Conservation (phyloP, 2,797 vertebrate species). For the Brotula barbata region DNA sequence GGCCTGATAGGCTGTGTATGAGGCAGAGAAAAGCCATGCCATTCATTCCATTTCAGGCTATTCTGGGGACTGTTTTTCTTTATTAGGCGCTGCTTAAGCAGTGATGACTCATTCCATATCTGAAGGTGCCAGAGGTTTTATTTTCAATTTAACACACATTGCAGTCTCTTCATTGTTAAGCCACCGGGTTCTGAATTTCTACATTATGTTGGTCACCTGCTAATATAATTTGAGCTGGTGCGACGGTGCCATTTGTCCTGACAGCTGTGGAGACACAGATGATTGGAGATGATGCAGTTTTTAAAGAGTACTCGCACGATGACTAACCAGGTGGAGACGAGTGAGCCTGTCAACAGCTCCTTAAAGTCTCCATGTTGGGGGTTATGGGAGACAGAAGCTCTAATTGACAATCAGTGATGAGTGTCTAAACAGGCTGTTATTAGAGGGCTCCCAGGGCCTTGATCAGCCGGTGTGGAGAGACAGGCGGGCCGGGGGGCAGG, state of each 20-base stretch:
- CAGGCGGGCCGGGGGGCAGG: constrained; percentile 6
- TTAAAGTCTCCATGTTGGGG: constrained; percentile 50
- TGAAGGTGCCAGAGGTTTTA: constrained; percentile 37
- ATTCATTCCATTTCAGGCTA: constrained; percentile 59
- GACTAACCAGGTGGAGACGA: constrained; percentile 62
- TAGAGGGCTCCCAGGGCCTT: constrained; percentile 46
- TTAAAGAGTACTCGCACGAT: constrained; percentile 30
- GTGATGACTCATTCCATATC: constrained; percentile 54
- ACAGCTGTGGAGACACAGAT: constrained; percentile 29
- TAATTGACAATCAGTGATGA: constrained; percentile 68
- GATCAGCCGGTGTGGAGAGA: constrained; percentile 64
- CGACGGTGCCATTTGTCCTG: constrained; percentile 11
- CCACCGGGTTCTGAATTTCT: constrained; percentile 14
- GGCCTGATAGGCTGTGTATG: constrained; percentile 53
- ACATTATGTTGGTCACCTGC: constrained; percentile 19
- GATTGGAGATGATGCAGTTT: constrained; percentile 36
- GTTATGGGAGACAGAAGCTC: constrained; percentile 55
- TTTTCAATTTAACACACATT: constrained; percentile 41
- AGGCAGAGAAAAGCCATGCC: constrained; percentile 53
- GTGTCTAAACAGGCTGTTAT: constrained; percentile 60
- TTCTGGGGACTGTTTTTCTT: constrained; percentile 50
- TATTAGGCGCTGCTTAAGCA: constrained; percentile 47
- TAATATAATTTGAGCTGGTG: constrained; percentile 19
- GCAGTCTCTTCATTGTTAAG: constrained; percentile 13
- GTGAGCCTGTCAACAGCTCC: constrained; percentile 61